A percentile compares a stretch with the other conserved stretches of the same genome.
phyloP scores from a whole-genome alignment of 2,888 invertebrate genomes.

The Drosophila tanythrix region DNA sequence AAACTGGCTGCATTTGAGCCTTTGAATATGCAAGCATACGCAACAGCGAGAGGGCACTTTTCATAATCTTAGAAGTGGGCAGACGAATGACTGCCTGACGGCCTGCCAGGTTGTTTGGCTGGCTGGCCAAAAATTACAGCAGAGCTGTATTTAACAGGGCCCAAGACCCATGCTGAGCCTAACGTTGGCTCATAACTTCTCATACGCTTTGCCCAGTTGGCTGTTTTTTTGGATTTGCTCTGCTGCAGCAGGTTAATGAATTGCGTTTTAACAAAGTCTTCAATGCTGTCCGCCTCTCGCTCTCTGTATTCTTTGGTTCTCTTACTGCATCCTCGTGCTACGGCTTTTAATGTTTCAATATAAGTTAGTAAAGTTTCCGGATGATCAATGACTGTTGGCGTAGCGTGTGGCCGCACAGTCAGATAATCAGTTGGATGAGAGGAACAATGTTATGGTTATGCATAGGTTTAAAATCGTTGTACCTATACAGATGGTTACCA shows the following conservation, averaged over 20 bases:
- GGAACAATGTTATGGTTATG: constrained; percentile 38
- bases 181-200: constrained; percentile 74
- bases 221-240: neutral
- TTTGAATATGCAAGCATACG: constrained; percentile 70
- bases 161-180: constrained; percentile 59
- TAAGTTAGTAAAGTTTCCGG: constrained; percentile 46
- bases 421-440: constrained; percentile 49
- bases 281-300: constrained; percentile 58
- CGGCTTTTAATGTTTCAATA: constrained; percentile 74
- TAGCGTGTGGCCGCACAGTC: constrained; percentile 71
- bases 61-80: constrained; percentile 76
- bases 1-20: constrained; percentile 61
- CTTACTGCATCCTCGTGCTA: constrained; percentile 37
- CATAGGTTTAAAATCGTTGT: constrained; percentile 45
- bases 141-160: constrained; percentile 22
- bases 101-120: constrained; percentile 3
- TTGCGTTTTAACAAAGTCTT: constrained; percentile 77
- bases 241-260: constrained; percentile 79
- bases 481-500: too few relatives aligned
- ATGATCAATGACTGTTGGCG: constrained; percentile 76
- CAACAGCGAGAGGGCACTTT: constrained; percentile 66
- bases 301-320: constrained; percentile 16
- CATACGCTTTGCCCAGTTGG: constrained; percentile 28
- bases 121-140: constrained; percentile 57
- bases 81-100: constrained; percentile 22